Conservation (phyloP, 2,113 vertebrate genomes). For the rabbit (Oryctolagus cuniculus) region mOryCun1.1 NC_091434.1:64392501-64393000, state of each 20-base stretch:
- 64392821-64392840: neutral
- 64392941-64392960: neutral
- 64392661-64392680: neutral
- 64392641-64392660: slow-evolving; percentile 36
- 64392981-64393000: neutral
- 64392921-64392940: neutral
- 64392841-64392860: slow-evolving; percentile 38
- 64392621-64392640: neutral
- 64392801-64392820: neutral
- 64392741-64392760: neutral
- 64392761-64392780: neutral
- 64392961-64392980: neutral
- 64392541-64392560: slow-evolving; percentile 64
- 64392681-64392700: neutral
- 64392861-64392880: neutral
- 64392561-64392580: slow-evolving; percentile 10
- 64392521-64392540: slow-evolving; percentile 56
- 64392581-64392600: slow-evolving; percentile 36
- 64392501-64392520: slow-evolving; percentile 54
- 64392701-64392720: neutral
- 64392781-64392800: neutral
- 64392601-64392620: neutral
- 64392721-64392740: neutral
- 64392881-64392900: neutral
- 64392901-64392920: slow-evolving; percentile 6